Evolutionary conservation across 2,797 vertebrate genomes (phyloP), one percentile per base, ranked within the genome.

Genomic region (Cyclura pinguis): DNA sequence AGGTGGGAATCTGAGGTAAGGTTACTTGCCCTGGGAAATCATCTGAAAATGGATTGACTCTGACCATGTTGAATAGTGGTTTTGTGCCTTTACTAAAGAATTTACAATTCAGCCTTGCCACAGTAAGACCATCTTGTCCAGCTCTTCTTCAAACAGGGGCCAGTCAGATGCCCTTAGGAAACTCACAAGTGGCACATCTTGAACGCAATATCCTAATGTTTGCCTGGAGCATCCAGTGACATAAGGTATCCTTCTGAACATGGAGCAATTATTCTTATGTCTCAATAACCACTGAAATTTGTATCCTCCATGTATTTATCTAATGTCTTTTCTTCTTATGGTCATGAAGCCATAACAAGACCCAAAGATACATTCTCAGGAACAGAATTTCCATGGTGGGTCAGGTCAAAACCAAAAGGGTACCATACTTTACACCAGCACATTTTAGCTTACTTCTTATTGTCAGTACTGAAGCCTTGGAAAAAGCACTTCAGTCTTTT

Each of bases 211-310:
- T 29, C 22, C 1, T 12, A 27, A 1, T 59, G 13, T 73, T 88
- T 74, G 18, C 55, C 80, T 38, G 16, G 76, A 83, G 72, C 18
- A 38, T n/a, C 35, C 22, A 35, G 35, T 9, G 47, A 27, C 72
- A 35, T 57, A 13, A 47, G 59, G 32, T 35, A 64, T 52, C 20
- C 32, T 64, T 52, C 62, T 88, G 50, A 88, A 83, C 9, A 83
- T 6, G 42, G 7, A 35, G 32, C 77, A 52, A 52, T 42, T 16
- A 38, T 72, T 88, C 47, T 57, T 38, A 81, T 55, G n/a, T 67
- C n/a, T 29, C 55, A 86, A 72, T 88, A 81, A 64, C 50, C 67
- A 81, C 20, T 72, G 87, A 80, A 22, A 62, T 29, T 32, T n/a
- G 20, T n/a, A 14, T 64, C 6, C 38, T 22, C 8, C 59, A 59